A percentile compares a stretch with the other conserved stretches of the same genome.
Evolutionary conservation across 2,797 vertebrate genomes (phyloP).

Genomic region (Lagorchestes hirsutus): DNA sequence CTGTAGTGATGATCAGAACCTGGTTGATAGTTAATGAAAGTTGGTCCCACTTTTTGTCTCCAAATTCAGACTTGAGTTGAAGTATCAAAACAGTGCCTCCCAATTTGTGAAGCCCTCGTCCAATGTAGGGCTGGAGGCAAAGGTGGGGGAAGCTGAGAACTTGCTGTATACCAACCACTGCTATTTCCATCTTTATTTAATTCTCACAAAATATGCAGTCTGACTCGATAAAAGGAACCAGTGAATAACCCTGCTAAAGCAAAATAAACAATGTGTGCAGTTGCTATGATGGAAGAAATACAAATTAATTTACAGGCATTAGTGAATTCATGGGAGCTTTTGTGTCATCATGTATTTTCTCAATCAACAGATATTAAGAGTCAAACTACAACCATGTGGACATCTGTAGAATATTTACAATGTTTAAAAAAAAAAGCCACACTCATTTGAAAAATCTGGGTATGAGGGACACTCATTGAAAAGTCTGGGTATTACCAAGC

Average conservation of each 20-base stretch:
- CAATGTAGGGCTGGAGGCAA: background rate
- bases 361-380: background rate
- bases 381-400: background rate
- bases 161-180: background rate
- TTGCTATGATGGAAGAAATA: background rate
- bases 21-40: rapidly evolving
- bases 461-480: background rate
- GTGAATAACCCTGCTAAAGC: background rate
- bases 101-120: background rate
- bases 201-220: background rate
- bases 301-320: background rate
- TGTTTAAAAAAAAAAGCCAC: background rate
- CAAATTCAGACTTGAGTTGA: background rate
- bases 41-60: too few species aligned
- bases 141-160: background rate
- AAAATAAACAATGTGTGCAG: background rate
- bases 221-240: background rate
- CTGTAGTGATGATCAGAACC: rapidly evolving
- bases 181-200: background rate
- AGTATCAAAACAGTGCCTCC: background rate
- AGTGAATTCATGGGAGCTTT: background rate
- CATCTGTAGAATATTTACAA: background rate
- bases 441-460: background rate
- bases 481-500: background rate
- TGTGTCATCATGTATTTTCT: background rate